These are phyloP conservation scores for Dendrocincla tyrannina DNA, from an alignment of 2,797 vertebrate genomes.

Conservation along the genomic window DNA sequence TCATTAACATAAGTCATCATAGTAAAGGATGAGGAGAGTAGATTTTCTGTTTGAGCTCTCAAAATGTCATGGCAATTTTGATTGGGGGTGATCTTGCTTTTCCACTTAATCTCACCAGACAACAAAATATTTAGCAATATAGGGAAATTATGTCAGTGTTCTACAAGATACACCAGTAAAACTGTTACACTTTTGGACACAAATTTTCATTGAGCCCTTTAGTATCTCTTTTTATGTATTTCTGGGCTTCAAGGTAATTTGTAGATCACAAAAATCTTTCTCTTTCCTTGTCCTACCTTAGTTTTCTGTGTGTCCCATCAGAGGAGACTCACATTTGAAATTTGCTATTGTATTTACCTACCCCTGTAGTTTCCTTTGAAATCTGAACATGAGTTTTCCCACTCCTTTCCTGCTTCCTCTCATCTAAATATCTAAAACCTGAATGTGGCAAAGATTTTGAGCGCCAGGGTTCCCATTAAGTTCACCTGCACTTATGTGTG, in stretches of 20 bases:
- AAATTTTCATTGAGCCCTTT: background rate
- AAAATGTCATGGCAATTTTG: background rate
- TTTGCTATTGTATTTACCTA: background rate
- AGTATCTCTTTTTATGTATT: background rate
- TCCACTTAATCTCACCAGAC: background rate
- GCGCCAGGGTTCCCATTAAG: background rate
- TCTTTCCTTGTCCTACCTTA: background rate
- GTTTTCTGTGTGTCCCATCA: background rate
- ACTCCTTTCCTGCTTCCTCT: background rate
- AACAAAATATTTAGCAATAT: background rate
- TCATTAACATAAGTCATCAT: background rate
- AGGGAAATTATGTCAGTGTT: background rate
- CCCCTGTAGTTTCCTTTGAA: background rate
- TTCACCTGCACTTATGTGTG: background rate
- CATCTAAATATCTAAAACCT: background rate
- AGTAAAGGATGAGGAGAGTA: background rate
- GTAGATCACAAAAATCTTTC: fast-evolving
- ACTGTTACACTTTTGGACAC: background rate
- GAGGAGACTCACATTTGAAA: background rate
- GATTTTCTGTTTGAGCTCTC: background rate
- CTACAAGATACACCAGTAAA: background rate
- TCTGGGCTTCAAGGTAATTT: background rate
- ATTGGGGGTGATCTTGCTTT: background rate
- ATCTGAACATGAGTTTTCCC: background rate
- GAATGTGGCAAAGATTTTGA: background rate